Conservation (phyloP, 2,113 vertebrate species). For the Lycaon pictus region DNA sequence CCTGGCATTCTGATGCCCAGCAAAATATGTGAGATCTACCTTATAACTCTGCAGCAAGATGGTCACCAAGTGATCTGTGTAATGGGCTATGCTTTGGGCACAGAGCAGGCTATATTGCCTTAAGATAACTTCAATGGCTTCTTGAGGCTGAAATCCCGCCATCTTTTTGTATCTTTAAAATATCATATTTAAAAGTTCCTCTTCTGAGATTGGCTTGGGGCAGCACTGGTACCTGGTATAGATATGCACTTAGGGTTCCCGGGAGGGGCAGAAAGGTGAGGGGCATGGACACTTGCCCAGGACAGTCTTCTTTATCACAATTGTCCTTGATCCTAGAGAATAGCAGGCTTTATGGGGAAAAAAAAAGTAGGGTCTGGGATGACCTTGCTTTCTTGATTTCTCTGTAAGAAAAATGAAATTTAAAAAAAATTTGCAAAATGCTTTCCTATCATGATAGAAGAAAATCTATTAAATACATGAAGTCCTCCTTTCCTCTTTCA, state of each 20-base stretch:
- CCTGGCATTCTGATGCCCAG: neutral
- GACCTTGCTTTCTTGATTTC: neutral
- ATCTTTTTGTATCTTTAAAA: neutral
- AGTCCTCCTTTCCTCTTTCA: neutral
- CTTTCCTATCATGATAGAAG: neutral
- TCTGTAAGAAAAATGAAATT: conserved; percentile 26
- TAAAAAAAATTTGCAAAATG: neutral
- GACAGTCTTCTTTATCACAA: neutral
- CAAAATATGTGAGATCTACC: neutral
- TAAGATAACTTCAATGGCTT: neutral
- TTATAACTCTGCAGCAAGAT: neutral
- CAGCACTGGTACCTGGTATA: neutral
- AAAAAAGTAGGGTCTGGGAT: neutral
- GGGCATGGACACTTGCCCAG: neutral
- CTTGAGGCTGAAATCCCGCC: conserved; percentile 18
- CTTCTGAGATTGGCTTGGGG: neutral
- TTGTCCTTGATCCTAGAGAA: neutral
- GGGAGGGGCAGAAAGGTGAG: neutral
- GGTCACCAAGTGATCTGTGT: neutral
- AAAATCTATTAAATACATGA: neutral
- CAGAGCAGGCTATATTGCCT: neutral
- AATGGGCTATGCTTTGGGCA: neutral
- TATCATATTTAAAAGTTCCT: neutral
- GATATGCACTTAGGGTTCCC: neutral
- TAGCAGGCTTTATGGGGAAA: neutral